Evolutionary conservation across 2,113 vertebrate species (phyloP).

Genomic region (Burhinus bistriatus): DNA sequence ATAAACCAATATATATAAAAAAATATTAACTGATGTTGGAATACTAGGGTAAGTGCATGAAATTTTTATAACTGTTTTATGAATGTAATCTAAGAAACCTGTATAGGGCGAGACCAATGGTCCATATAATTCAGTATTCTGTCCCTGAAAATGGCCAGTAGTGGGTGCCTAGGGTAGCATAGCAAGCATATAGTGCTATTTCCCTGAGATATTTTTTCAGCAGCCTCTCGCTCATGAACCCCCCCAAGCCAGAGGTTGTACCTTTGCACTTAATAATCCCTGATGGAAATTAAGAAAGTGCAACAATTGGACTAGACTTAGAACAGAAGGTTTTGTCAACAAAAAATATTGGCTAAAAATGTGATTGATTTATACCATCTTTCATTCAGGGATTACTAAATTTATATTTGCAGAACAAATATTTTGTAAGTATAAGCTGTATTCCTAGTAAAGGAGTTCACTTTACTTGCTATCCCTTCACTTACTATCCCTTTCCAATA

Average conservation of each 20-base stretch:
- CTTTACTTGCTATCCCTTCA: neutral
- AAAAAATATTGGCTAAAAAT: neutral
- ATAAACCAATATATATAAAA: conserved; percentile 11
- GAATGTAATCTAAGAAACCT: neutral
- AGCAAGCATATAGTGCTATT: neutral
- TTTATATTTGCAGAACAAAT: neutral
- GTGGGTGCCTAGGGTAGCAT: neutral
- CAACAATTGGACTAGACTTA: neutral
- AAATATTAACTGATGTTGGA: conserved; percentile 18
- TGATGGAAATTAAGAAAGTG: neutral
- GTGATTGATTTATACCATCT: neutral
- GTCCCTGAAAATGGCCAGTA: neutral
- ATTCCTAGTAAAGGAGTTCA: neutral
- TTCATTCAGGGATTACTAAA: neutral
- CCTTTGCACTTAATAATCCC: neutral
- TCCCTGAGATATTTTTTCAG: neutral
- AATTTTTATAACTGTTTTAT: neutral
- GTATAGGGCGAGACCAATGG: neutral
- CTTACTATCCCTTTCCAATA: neutral
- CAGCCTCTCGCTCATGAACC: neutral
- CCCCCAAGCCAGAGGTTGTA: neutral
- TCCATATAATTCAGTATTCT: neutral
- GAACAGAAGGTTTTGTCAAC: neutral
- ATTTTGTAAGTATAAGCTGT: neutral
- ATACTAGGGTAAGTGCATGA: neutral